Conservation (phyloP, 2,888 invertebrate genomes). For the Apamea epomidion region DNA sequence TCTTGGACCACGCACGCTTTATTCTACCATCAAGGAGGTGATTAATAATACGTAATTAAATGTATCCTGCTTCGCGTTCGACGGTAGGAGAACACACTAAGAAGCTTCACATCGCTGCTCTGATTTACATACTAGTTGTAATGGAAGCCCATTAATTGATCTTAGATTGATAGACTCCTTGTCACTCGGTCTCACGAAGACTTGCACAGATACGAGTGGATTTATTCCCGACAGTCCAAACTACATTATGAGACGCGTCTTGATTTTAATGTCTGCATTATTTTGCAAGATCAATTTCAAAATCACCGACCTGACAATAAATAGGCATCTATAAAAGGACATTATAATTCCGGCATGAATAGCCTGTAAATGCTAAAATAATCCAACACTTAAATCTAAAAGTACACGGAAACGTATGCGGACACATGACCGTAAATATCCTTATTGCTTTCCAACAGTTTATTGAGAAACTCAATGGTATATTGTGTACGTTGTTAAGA, state of each 20-base stretch:
- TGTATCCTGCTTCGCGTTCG: constrained; percentile 68
- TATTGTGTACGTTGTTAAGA: constrained; percentile 62
- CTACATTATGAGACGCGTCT: constrained; percentile 31
- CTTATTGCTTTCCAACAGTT: constrained; percentile 67
- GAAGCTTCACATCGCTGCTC: constrained; percentile 65
- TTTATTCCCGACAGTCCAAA: constrained; percentile 37
- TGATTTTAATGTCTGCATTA: constrained; percentile 38
- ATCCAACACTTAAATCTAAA: constrained; percentile 44
- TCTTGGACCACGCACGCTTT: constrained; percentile 65
- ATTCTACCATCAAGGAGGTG: constrained; percentile 71
- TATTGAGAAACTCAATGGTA: constrained; percentile 68
- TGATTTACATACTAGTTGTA: constrained; percentile 73
- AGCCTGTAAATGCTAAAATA: constrained; percentile 38
- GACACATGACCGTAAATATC: constrained; percentile 62
- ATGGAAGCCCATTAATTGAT: constrained; percentile 67
- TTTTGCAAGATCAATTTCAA: constrained; percentile 32
- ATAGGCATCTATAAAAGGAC: constrained; percentile 23
- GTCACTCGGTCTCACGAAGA: constrained; percentile 56
- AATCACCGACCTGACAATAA: constrained; percentile 11
- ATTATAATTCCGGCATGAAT: constrained; percentile 31
- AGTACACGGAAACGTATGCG: constrained; percentile 60
- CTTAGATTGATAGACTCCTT: constrained; percentile 66
- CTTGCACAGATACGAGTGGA: constrained; percentile 42
- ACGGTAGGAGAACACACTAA: constrained; percentile 42
- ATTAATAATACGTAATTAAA: constrained; percentile 78